These are phyloP conservation scores for Temnothorax nylanderi DNA, from an alignment of 1,140 invertebrate genomes.

Conservation along the genomic window DNA sequence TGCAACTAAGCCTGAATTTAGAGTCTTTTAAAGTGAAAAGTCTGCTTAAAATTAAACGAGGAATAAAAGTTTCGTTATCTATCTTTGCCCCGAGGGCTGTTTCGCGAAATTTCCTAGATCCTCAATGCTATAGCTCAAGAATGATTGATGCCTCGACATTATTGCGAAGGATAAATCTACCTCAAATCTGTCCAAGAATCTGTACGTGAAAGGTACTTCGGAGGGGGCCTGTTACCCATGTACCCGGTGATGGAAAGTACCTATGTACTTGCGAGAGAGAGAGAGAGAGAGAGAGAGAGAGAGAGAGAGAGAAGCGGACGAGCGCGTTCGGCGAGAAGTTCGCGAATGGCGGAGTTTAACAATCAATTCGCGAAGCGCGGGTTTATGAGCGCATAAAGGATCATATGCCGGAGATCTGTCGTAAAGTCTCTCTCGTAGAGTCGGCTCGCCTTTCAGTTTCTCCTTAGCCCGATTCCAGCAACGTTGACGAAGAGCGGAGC, in stretches of 20 bases:
- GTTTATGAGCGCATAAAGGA: constrained; percentile 71
- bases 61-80: background rate
- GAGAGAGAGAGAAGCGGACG: too few species aligned
- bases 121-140: background rate
- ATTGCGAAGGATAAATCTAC: constrained; percentile 20
- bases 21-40: constrained; percentile 5
- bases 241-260: background rate
- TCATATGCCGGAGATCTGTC: constrained; percentile 68
- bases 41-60: background rate
- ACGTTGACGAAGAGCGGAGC: constrained; percentile 54
- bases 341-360: constrained; percentile 59
- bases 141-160: constrained; percentile 27
- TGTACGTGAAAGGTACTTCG: background rate
- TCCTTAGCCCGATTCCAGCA: constrained; percentile 62
- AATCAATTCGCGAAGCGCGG: constrained; percentile 65
- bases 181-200: constrained; percentile 13
- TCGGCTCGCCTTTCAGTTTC: constrained; percentile 52
- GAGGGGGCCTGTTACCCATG: background rate
- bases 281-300: too few species aligned
- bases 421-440: constrained; percentile 60
- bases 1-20: constrained; percentile 11
- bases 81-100: background rate
- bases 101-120: background rate
- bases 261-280: background rate
- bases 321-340: constrained; percentile 44